These are phyloP conservation scores for Trichomalopsis sarcophagae DNA, from an alignment of 1,140 invertebrate genomes.

Conservation along the genomic window DNA sequence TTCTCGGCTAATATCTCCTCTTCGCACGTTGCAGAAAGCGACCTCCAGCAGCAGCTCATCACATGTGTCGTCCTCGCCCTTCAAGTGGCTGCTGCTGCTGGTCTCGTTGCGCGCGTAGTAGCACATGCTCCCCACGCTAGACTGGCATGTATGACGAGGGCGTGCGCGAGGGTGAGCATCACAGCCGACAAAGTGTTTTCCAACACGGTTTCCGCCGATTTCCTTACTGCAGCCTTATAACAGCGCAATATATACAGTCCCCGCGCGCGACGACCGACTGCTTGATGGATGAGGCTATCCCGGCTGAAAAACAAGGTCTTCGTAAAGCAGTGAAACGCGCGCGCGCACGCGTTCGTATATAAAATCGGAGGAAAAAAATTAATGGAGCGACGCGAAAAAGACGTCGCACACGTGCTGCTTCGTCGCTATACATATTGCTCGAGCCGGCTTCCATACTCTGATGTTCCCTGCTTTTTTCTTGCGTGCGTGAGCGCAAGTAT, in stretches of 20 bases:
- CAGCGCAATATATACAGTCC: not conserved
- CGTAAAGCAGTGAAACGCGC: not conserved
- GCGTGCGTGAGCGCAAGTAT: not conserved
- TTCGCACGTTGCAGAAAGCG: not conserved
- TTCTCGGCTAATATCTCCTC: not conserved
- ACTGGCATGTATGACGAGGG: not conserved
- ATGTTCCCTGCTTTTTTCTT: not conserved
- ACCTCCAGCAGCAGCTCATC: not conserved
- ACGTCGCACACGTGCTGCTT: not conserved
- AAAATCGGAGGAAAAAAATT: not conserved
- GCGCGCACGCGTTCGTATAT: not conserved
- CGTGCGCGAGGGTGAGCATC: not conserved
- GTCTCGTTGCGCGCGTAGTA: not conserved
- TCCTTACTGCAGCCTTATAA: not conserved
- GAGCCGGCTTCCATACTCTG: not conserved
- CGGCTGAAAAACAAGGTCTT: slow-evolving; percentile 18
- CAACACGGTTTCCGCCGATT: not conserved
- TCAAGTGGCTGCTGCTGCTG: not conserved
- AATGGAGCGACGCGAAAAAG: slow-evolving; percentile 1
- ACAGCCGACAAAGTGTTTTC: not conserved
- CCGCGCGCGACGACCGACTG: not conserved
- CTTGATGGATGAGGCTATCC: slow-evolving; percentile 9
- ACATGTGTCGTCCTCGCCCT: not conserved
- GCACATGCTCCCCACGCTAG: not conserved
- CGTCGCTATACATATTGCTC: not conserved